Base-by-base conservation (phyloP, 2,797 vertebrate genomes). In the Dallia pectoralis region DNA sequence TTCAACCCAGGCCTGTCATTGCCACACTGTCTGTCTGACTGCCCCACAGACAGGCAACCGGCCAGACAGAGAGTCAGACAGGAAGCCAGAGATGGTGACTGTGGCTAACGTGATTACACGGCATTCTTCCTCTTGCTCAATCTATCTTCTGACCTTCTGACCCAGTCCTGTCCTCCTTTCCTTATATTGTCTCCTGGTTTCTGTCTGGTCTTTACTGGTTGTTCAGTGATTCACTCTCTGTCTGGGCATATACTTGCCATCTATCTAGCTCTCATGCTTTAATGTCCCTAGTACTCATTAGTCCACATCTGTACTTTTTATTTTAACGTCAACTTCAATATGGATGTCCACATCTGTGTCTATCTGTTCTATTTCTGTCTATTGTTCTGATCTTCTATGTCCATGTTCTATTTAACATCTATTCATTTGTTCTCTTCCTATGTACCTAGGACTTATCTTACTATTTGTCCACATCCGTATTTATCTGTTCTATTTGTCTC, bases 101-200 rank as follows among this genome's bases (percentile, higher is more conserved):
- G 82, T 84, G 83, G 87, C 86, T 87, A 86, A 92, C 89, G 81
- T 83, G 84, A 91, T 90, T 85, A 89, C 86, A 87, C 84, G 86
- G 89, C 89, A 83, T 88, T 87, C 81, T 80, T 84, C 81, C 84
- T 78, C 80, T 89, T 88, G 40, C 40, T 82, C 25, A 71, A 78
- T 85, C 64, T 75, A 74, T 75, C 86, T 87, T 86, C 75, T 74
- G 81, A 84, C 86, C 86, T 78, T 67, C 77, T 84, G 87, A 71
- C 87, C 89, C 74, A 65, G 40, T n/a, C 70, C 74, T 89, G 90
- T 87, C 88, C 87, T 84, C 61, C 73, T 84, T 84, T 87, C 87
- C 84, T 83, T 78, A 82, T 67, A 48, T 32, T n/a, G 64, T 9
- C 18, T 67, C 9, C n/a, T 18, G n/a, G 33, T 77, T 75, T 30